Percentiles rank a stretch among this genome's conserved stretches.
Evolutionary conservation across 2,888 invertebrate species (phyloP).

Genomic region (Glaucopsyche alexis): DNA sequence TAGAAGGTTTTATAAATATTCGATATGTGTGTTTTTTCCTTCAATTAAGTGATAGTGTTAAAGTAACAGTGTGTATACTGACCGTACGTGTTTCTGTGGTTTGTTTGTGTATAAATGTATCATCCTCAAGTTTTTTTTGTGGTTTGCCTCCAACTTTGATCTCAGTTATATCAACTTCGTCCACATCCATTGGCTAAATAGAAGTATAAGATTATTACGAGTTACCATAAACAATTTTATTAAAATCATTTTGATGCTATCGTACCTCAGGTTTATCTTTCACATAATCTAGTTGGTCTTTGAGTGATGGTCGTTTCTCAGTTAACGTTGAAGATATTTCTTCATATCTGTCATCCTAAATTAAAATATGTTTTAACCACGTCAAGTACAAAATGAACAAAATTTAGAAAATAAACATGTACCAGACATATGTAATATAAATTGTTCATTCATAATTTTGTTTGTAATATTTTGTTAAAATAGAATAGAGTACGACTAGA

Average conservation of each 20-base stretch:
- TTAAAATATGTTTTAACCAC: slow-evolving; percentile 34
- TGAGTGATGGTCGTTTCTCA: slow-evolving; percentile 33
- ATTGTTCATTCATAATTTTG: background rate
- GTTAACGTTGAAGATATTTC: slow-evolving; percentile 35
- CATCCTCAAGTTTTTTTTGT: background rate
- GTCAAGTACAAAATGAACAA: background rate
- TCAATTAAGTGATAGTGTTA: background rate
- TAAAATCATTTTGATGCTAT: background rate
- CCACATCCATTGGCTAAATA: slow-evolving; percentile 21
- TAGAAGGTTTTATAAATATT: too few relatives aligned
- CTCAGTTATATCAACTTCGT: slow-evolving; percentile 16
- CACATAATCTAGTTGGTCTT: slow-evolving; percentile 23
- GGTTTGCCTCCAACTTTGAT: background rate
- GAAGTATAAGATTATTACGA: background rate
- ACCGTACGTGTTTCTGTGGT: slow-evolving; percentile 18
- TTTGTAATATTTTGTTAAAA: background rate
- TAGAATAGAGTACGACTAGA: background rate
- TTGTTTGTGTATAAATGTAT: slow-evolving; percentile 24
- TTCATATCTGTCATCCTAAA: slow-evolving; percentile 45
- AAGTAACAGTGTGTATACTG: background rate
- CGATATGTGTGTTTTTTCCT: background rate
- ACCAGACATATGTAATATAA: background rate
- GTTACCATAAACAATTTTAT: background rate
- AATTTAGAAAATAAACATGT: background rate
- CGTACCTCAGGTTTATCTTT: slow-evolving; percentile 29